A percentile compares a stretch with the other conserved stretches of the same genome.
phyloP scores from a whole-genome alignment of 37 sponge, comb jelly and placozoan genomes.

The Hexactinellida sp. region DNA sequence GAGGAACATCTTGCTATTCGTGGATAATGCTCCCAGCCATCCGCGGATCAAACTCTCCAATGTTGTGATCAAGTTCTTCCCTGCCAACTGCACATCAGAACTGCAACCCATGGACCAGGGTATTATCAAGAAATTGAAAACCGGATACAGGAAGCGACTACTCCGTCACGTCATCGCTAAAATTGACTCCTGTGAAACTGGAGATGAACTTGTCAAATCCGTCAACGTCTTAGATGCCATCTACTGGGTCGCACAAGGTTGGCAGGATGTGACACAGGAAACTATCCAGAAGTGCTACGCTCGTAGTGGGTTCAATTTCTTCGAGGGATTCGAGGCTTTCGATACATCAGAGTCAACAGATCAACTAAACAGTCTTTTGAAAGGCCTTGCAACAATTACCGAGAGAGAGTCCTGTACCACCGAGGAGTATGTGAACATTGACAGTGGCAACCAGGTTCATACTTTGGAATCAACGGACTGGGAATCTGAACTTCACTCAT shows the following conservation, averaged over 20 bases:
- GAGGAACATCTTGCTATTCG: conserved; percentile 7
- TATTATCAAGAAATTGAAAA: conserved; percentile 16
- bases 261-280: conserved; percentile 4
- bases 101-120: conserved; percentile 14
- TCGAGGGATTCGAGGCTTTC: conserved; percentile 14
- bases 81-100: conserved; percentile 10
- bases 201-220: conserved; percentile 14
- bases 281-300: conserved; percentile 1
- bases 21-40: conserved; percentile 8
- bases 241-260: conserved; percentile 14
- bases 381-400: neutral
- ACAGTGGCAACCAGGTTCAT: conserved; percentile 16
- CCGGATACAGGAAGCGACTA: neutral
- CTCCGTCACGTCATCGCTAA: neutral
- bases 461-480: conserved; percentile 14
- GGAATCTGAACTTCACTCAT: conserved; percentile 8
- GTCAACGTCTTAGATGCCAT: conserved; percentile 1
- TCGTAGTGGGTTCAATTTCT: neutral
- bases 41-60: conserved; percentile 1
- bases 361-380: neutral
- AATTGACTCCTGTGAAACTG: neutral
- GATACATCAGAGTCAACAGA: conserved; percentile 5
- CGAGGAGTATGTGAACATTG: conserved; percentile 13
- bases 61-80: conserved; percentile 16
- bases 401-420: conserved; percentile 1